Conservation (phyloP, 2,113 vertebrate species). For the Dromas ardeola region DNA sequence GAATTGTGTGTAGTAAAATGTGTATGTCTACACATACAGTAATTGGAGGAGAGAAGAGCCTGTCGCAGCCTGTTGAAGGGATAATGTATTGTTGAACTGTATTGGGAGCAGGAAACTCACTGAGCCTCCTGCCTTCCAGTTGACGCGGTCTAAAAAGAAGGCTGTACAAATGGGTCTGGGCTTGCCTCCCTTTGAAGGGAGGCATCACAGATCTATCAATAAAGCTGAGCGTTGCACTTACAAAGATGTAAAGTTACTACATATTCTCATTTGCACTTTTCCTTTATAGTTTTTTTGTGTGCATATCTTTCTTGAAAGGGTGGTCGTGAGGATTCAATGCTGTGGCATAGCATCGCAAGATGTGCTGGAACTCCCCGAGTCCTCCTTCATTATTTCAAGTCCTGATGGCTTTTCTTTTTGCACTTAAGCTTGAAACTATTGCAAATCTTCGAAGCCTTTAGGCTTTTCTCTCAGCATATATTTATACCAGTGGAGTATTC, state of each 20-base stretch:
- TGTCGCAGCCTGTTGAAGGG: not conserved
- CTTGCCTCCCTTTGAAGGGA: not conserved
- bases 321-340: not conserved
- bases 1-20: not conserved
- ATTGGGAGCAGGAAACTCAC: not conserved
- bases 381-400: not conserved
- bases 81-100: not conserved
- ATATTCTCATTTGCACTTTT: not conserved
- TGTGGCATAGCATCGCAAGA: not conserved
- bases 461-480: slow-evolving; percentile 6
- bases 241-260: not conserved
- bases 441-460: not conserved
- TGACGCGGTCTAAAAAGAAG: not conserved
- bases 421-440: not conserved
- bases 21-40: not conserved
- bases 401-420: not conserved
- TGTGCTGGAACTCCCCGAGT: not conserved
- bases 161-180: not conserved
- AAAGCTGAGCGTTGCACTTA: not conserved
- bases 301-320: not conserved
- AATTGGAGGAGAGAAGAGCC: not conserved
- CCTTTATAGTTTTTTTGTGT: not conserved
- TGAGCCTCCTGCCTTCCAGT: not conserved
- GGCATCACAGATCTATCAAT: not conserved
- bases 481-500: slow-evolving; percentile 14